phyloP scores from a whole-genome alignment of 2,888 invertebrate species.

The Mesorhabditis spiculigera region DNA sequence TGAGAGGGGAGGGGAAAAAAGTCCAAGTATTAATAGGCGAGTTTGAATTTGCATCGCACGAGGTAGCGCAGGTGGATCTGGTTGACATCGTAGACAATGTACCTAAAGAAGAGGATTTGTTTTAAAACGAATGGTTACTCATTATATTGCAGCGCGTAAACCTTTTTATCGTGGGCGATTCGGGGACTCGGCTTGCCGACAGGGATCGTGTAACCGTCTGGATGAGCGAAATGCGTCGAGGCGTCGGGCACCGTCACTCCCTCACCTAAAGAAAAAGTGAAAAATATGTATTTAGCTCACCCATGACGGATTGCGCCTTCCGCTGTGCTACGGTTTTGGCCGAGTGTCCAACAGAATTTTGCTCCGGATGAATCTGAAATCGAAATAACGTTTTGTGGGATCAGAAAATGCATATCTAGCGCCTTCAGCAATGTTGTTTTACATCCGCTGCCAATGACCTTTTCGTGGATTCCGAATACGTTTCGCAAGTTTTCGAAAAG shows the following conservation, averaged over 20 bases:
- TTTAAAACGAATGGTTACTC: slow-evolving; percentile 9
- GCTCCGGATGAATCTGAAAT: not conserved
- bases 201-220: slow-evolving; percentile 13
- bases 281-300: slow-evolving; percentile 25
- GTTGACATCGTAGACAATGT: slow-evolving; percentile 16
- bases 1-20: too few relatives aligned
- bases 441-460: too few relatives aligned
- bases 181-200: slow-evolving; percentile 7
- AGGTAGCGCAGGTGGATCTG: slow-evolving; percentile 15
- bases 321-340: not conserved
- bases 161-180: not conserved
- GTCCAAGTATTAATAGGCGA: not conserved
- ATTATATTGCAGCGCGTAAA: slow-evolving; percentile 13
- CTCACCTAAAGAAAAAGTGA: slow-evolving; percentile 9
- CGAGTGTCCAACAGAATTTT: not conserved
- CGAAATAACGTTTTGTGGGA: too few relatives aligned
- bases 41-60: slow-evolving; percentile 13
- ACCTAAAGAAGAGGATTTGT: slow-evolving; percentile 8
- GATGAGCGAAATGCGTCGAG: slow-evolving; percentile 5
- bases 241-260: slow-evolving; percentile 12
- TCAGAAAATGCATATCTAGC: too few relatives aligned
- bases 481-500: too few relatives aligned
- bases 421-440: too few relatives aligned
- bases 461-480: too few relatives aligned
- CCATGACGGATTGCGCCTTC: slow-evolving; percentile 59